Conservation (phyloP, 2,888 invertebrate species). For the Scaptomyza flava region DNA sequence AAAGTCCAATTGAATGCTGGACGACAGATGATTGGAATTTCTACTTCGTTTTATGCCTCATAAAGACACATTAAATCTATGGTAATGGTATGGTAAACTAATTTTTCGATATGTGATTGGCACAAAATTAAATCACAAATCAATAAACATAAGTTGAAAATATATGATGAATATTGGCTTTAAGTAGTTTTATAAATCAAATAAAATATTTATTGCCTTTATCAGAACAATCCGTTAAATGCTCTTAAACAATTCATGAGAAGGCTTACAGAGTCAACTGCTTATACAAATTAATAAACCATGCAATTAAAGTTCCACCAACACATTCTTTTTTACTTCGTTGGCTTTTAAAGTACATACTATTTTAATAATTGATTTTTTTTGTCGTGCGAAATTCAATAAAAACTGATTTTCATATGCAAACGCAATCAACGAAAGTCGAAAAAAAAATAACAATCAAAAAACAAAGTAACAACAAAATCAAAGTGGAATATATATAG, state of each 20-base stretch:
- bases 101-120: constrained; percentile 33
- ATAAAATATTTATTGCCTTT: too few relatives aligned
- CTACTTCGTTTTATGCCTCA: constrained; percentile 33
- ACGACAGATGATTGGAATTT: constrained; percentile 48
- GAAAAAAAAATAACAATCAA: neutral
- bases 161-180: neutral
- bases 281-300: neutral
- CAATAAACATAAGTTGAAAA: neutral
- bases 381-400: constrained; percentile 48
- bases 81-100: constrained; percentile 42
- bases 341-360: constrained; percentile 13
- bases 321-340: constrained; percentile 4
- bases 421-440: constrained; percentile 53
- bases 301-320: neutral
- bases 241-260: neutral
- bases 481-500: constrained; percentile 14
- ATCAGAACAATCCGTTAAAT: neutral
- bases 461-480: constrained; percentile 18
- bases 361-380: constrained; percentile 55
- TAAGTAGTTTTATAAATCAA: too few relatives aligned
- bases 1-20: constrained; percentile 26
- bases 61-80: constrained; percentile 60
- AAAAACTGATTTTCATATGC: constrained; percentile 58
- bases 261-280: neutral
- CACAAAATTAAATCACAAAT: constrained; percentile 44